These are phyloP conservation scores for Psettodes erumei DNA, from an alignment of 2,113 vertebrate species.

Conservation along the genomic window DNA sequence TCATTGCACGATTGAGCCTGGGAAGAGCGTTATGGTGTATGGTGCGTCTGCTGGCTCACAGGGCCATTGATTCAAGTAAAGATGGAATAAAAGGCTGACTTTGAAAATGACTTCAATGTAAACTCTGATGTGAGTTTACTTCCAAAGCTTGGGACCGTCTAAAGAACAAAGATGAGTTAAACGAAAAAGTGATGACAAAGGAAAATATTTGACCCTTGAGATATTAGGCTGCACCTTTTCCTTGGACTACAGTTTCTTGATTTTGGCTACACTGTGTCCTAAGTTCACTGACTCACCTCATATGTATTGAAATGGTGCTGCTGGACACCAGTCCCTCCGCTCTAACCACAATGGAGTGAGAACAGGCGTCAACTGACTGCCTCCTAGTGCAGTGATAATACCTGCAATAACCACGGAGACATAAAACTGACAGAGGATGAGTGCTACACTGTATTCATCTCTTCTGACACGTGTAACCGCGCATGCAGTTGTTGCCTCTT, in stretches of 20 bases:
- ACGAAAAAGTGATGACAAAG: conserved; percentile 26
- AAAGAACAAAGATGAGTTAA: neutral
- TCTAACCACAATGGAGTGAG: conserved; percentile 49
- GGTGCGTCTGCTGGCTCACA: conserved; percentile 38
- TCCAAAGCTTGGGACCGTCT: neutral
- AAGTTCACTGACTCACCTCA: conserved; percentile 24
- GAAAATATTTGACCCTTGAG: conserved; percentile 18
- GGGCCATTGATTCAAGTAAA: neutral
- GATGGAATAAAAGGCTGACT: conserved; percentile 22
- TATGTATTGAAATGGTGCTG: conserved; percentile 28
- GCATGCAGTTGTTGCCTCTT: conserved; percentile 41
- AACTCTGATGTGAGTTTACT: neutral
- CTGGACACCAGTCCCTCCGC: conserved; percentile 28
- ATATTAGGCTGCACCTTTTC: conserved; percentile 9
- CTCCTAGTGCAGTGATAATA: conserved; percentile 59
- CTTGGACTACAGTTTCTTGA: conserved; percentile 21
- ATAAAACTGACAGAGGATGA: conserved; percentile 64
- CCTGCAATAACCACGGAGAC: conserved; percentile 56
- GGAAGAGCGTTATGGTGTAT: conserved; percentile 9
- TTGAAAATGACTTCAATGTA: conserved; percentile 13
- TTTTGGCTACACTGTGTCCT: conserved; percentile 20
- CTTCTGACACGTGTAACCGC: conserved; percentile 58
- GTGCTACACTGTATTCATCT: conserved; percentile 56
- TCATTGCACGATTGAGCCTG: conserved; percentile 39
- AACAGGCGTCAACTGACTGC: conserved; percentile 57